Percentiles rank a stretch among this genome's conserved stretches.
These are phyloP conservation scores for Accipiter superciliosus DNA, from an alignment of 2,797 vertebrate species.

Conservation along the genomic window DNA sequence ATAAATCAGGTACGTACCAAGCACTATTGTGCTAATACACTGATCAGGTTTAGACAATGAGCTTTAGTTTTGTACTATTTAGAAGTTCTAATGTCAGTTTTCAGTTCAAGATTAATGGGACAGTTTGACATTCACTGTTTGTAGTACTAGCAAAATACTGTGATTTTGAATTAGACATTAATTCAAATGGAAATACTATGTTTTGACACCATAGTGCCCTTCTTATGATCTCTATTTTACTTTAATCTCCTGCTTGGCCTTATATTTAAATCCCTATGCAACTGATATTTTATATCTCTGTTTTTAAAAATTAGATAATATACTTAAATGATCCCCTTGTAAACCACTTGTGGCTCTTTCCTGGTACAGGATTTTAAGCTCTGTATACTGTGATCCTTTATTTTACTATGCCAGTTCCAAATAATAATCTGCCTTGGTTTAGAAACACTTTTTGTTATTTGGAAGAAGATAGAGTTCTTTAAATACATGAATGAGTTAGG, in stretches of 20 bases:
- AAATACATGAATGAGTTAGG: conserved; percentile 29
- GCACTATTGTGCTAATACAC: conserved; percentile 76
- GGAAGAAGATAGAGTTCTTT: conserved; percentile 48
- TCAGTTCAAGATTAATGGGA: conserved; percentile 69
- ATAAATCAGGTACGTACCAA: conserved; percentile 80
- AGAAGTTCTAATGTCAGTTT: conserved; percentile 71
- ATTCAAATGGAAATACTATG: conserved; percentile 73
- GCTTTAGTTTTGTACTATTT: conserved; percentile 69
- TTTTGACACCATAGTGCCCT: conserved; percentile 79
- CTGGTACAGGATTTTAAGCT: conserved; percentile 71
- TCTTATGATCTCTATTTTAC: conserved; percentile 72
- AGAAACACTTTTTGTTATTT: conserved; percentile 54
- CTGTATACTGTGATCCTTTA: conserved; percentile 76
- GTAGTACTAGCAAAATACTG: conserved; percentile 80
- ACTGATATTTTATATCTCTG: conserved; percentile 78
- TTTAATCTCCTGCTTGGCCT: conserved; percentile 80
- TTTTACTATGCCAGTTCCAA: conserved; percentile 67
- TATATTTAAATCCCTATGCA: conserved; percentile 86
- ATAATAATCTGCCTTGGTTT: conserved; percentile 60
- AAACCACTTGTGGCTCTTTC: conserved; percentile 70
- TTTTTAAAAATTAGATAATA: conserved; percentile 69
- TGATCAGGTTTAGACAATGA: conserved; percentile 77
- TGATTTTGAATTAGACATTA: conserved; percentile 79
- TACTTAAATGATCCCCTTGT: conserved; percentile 67
- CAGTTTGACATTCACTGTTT: conserved; percentile 75